phyloP scores from a whole-genome alignment of 2,113 vertebrate species.

The Entelurus aequoreus region DNA sequence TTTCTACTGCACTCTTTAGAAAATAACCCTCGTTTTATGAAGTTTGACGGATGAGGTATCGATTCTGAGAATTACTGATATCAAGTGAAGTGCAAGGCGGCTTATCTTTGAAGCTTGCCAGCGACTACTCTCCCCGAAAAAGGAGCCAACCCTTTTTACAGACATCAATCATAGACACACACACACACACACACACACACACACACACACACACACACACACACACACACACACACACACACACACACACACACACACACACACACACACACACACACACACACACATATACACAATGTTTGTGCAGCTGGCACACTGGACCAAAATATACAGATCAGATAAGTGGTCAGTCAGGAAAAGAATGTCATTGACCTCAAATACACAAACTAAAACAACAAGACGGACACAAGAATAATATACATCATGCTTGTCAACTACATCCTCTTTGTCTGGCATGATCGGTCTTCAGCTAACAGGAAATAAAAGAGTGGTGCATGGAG shows the following conservation, averaged over 20 bases:
- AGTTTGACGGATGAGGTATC: neutral
- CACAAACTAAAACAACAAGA: slow-evolving; percentile 43
- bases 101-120: slow-evolving; percentile 51
- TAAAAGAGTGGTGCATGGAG: slow-evolving; percentile 7
- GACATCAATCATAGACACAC: slow-evolving; percentile 26
- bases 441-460: slow-evolving; percentile 27
- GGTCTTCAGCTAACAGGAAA: slow-evolving; percentile 31
- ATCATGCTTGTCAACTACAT: slow-evolving; percentile 36
- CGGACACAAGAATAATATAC: slow-evolving; percentile 16
- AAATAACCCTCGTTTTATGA: neutral
- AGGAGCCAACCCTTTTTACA: slow-evolving; percentile 47
- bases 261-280: too few species aligned
- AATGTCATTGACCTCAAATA: slow-evolving; percentile 26
- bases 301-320: slow-evolving; percentile 51
- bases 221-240: slow-evolving; percentile 11
- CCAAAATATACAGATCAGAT: slow-evolving; percentile 56
- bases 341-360: slow-evolving; percentile 23
- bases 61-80: slow-evolving; percentile 8
- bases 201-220: slow-evolving; percentile 7
- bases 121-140: slow-evolving; percentile 32
- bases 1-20: neutral
- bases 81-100: slow-evolving; percentile 33
- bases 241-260: neutral
- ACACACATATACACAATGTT: slow-evolving; percentile 30
- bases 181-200: neutral